Base-by-base conservation (phyloP, 2,113 vertebrate species). In the Nothobranchius kuhntae region DNA sequence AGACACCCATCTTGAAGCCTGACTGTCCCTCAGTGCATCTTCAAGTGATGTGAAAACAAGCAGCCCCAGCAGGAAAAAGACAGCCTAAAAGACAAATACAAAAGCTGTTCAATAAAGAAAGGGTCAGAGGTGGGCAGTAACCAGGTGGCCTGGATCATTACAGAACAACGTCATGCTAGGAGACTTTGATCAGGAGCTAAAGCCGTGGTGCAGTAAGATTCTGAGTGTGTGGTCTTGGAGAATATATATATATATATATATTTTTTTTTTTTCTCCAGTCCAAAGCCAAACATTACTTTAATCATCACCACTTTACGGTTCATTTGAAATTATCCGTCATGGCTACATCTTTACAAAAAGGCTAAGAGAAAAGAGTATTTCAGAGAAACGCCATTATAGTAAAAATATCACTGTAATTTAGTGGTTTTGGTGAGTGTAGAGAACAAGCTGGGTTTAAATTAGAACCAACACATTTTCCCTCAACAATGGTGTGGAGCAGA, bases 11-110 rank as follows among this genome's bases (percentile, higher is more conserved):
- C 67, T 26, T 78, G 77, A 84, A 82, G 82, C 47, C 57, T 14
- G 60, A 59, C 78, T 75, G 73, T 86, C 87, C 78, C 86, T 79
- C 63, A 78, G 64, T 58, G 78, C 26, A 17, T 76, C 77, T 85
- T 73, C 68, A 75, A 83, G 63, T 72, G 72, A 77, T 78, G 2
- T 70, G 73, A 80, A 86, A 87, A 87, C 81, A 85, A 84, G 84
- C 51, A 15, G 65, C 76, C 63, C 47, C 69, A 72, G 62, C 35
- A 47, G 15, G 47, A 61, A 50, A 61, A 52, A 86, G 17, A 40
- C 54, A 40, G 80, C 6, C 21, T 50, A 65, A 36, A 63, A 62
- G 62, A 40, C 56, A 79, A 72, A 70, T 13, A 70, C 65, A 59
- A 47, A 69, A 24, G 13, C 13, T 3, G 14, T 8, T 15, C n/a